These are phyloP conservation scores for Dinocampus coccinellae DNA, from an alignment of 2,888 invertebrate genomes.

Conservation along the genomic window DNA sequence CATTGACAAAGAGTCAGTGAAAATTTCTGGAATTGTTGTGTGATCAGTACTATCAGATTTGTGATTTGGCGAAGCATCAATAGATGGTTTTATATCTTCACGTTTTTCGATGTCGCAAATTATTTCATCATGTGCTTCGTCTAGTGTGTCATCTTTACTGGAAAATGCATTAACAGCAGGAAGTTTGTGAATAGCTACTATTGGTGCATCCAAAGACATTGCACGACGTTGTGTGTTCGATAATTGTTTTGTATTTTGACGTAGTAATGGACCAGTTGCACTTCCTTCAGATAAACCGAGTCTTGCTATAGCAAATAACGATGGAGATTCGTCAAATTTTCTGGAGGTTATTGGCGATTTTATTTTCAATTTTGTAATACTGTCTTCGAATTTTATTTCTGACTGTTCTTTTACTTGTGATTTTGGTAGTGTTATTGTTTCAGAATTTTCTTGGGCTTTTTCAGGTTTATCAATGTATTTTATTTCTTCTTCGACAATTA, in stretches of 20 bases:
- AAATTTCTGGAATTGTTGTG: constrained; percentile 61
- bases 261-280: constrained; percentile 79
- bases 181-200: constrained; percentile 83
- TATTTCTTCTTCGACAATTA: constrained; percentile 51
- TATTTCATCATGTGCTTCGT: constrained; percentile 71
- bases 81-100: constrained; percentile 64
- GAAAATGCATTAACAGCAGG: constrained; percentile 90
- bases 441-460: constrained; percentile 54
- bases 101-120: constrained; percentile 74
- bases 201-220: constrained; percentile 87
- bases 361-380: constrained; percentile 68
- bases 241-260: constrained; percentile 83
- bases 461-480: constrained; percentile 68
- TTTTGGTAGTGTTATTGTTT: constrained; percentile 53
- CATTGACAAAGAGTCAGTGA: constrained; percentile 62
- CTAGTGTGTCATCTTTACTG: constrained; percentile 89
- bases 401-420: constrained; percentile 46
- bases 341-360: constrained; percentile 77
- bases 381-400: constrained; percentile 55
- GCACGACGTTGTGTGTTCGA: constrained; percentile 82
- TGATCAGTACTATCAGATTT: constrained; percentile 64
- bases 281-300: constrained; percentile 89
- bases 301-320: constrained; percentile 83
- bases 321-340: constrained; percentile 81
- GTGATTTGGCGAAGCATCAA: constrained; percentile 59